Base-by-base conservation (phyloP, 1,140 invertebrate species). In the Anthonomus grandis region DNA sequence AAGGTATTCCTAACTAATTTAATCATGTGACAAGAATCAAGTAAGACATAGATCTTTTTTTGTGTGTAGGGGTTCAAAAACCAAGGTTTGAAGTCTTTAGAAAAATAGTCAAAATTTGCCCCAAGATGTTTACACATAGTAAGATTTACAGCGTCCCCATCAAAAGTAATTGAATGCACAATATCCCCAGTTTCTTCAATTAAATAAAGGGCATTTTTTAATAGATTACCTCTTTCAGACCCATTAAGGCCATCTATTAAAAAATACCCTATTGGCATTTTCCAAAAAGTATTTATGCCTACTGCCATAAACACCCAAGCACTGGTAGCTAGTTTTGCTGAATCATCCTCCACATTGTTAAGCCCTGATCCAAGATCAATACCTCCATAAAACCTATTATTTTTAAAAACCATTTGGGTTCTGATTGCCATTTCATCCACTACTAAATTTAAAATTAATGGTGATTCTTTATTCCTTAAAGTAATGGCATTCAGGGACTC, bases 261-360 rank as follows among this genome's bases (percentile, higher is more conserved):
- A 50, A 71, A 71, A 64, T 74, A 71, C n/a, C 62, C 70, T 21
- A 73, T 22, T 22, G 71, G 70, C 42, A 73, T 54, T 55, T 72
- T 73, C 61, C 68, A 74, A 9, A 23, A 15, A 9, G 45, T 56
- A 52, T 74, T 73, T 3, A 74, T 37, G 18, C 49, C 44, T 21
- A 67, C 61, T 19, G 70, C 41, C 63, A 72, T 60, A 48, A 71
- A 70, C 34, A 72, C 68, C 27, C 73, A 56, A n/a, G 65, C 69
- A 60, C 68, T 59, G 49, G 60, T 69, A 18, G 71, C 73, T 56
- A 62, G 17, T 21, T 60, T 59, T 27, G 53, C 18, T 42, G 34
- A 38, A 62, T 70, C 67, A 55, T 60, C 63, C 25, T 60, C 23
- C 18, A 18, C n/a, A 44, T 2, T 44, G n/a, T n/a, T n/a, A 10